Conservation (phyloP, 1,140 invertebrate genomes). For the Halyomorpha halys region DNA sequence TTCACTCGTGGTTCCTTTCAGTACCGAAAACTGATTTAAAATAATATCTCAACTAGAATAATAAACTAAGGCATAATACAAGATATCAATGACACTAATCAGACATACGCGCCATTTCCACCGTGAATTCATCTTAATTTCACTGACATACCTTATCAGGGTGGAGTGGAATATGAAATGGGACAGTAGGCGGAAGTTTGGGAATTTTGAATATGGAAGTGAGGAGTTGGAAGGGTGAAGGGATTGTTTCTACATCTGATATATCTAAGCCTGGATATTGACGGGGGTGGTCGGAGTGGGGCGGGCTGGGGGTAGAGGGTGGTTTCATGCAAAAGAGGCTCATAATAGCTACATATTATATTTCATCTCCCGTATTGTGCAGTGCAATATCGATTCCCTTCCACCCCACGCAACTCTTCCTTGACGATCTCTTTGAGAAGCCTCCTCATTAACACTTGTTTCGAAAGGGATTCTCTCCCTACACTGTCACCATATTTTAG, state of each 20-base stretch:
- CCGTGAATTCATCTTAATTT: no score
- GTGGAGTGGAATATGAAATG: no score
- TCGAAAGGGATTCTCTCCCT: slow-evolving; percentile 24
- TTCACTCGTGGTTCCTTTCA: no score
- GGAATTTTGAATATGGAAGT: slow-evolving; percentile 4
- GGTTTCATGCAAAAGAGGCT: slow-evolving; percentile 26
- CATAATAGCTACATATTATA: slow-evolving; percentile 29
- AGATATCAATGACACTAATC: no score
- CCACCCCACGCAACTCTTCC: slow-evolving; percentile 21
- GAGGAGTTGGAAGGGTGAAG: slow-evolving; percentile 3
- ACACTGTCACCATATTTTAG: no score
- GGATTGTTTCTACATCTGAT: slow-evolving; percentile 15
- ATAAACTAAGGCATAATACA: no score
- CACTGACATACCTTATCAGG: no score
- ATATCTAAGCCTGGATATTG: slow-evolving; percentile 17
- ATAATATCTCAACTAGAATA: no score
- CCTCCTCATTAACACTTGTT: slow-evolving; percentile 28
- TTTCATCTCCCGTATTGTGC: slow-evolving; percentile 29
- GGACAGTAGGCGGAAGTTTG: neutral
- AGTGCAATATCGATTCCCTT: slow-evolving; percentile 27
- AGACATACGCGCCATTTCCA: no score
- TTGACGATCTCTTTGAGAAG: slow-evolving; percentile 22
- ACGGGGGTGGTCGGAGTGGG: slow-evolving; percentile 14
- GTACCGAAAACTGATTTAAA: no score
- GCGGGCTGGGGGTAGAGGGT: neutral